A percentile compares a stretch with the other conserved stretches of the same genome.
Conservation (phyloP, 2,888 invertebrate species). For the Polietes domitor region DNA sequence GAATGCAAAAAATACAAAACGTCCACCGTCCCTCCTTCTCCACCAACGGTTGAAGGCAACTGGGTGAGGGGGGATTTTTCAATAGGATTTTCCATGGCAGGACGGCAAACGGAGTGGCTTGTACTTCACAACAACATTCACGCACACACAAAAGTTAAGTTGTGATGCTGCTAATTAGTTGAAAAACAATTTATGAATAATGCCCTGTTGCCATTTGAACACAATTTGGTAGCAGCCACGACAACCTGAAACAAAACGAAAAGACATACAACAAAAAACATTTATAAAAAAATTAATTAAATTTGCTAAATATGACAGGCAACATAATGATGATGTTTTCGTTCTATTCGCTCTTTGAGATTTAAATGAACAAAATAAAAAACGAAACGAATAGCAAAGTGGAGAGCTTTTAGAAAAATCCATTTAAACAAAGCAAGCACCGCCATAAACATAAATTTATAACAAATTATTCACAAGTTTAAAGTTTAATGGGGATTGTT, state of each 20-base stretch:
- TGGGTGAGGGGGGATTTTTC: background rate
- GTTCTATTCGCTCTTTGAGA: background rate
- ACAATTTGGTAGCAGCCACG: background rate
- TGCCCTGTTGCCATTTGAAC: conserved; percentile 38
- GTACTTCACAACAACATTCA: background rate
- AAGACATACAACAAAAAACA: too few relatives aligned
- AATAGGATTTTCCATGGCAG: background rate
- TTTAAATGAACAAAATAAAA: too few relatives aligned
- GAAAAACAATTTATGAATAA: conserved; percentile 55
- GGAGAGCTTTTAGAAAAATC: too few relatives aligned
- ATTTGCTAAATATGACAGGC: background rate
- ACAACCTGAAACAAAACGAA: too few relatives aligned
- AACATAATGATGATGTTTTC: background rate
- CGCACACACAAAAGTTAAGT: conserved; percentile 46
- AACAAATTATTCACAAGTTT: too few relatives aligned
- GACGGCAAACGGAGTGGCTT: background rate
- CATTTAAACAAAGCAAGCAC: too few relatives aligned
- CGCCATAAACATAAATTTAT: too few relatives aligned
- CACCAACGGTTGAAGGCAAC: background rate
- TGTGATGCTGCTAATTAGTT: conserved; percentile 58
- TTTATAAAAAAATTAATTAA: background rate
- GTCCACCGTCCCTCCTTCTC: background rate
- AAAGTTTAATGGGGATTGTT: too few relatives aligned
- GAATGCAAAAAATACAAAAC: background rate
- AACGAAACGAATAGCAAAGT: too few relatives aligned